Evolutionary conservation across 1,140 invertebrate species (phyloP), one percentile per base, ranked within the genome.

Genomic region (Whitmania pigra): DNA sequence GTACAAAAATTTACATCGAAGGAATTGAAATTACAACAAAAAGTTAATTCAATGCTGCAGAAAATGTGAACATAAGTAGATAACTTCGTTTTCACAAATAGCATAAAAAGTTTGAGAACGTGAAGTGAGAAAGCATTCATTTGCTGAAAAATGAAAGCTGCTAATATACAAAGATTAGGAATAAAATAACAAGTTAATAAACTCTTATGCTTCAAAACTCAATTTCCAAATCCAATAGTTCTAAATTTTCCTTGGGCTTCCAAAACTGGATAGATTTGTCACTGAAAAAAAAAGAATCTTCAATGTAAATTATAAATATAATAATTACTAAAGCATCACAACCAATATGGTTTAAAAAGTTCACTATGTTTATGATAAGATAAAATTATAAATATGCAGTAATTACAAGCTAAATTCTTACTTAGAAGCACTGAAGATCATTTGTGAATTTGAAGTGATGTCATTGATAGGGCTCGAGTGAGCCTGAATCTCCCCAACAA

Each of bases 391-490:
- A 36, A 36, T 36, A 40, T 40, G 15, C 3, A 25, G 29, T 40
- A 53, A 71, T n/a, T 31, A 9, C 40, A 69, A 49, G 15, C 0
- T 73, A 76, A 49, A 49, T 15, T 49, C 77, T 83, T 77, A 85
- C 84, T 82, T 83, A 40, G 89, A 89, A 13, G 89, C 89, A 49
- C 89, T 90, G 78, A 91, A 91, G 75, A 90, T 85, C 73, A 87
- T 85, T 53, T 85, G 83, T n/a, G 86, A 86, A 80, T 90, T 90
- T 40, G 87, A 87, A 27, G 87, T 85, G 71, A 91, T 86, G 74
- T 88, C 86, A 79, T 90, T 90, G 72, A 92, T 89, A n/a, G 88
- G 85, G 20, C 86, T 86, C 73, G 84, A 83, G 75, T 91, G 89
- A 31, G 89, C 89, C 53, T 88, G 86, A 74, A 90, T 85, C 79